Conservation (phyloP, 1,140 invertebrate genomes). For the Eumaeus atala region DNA sequence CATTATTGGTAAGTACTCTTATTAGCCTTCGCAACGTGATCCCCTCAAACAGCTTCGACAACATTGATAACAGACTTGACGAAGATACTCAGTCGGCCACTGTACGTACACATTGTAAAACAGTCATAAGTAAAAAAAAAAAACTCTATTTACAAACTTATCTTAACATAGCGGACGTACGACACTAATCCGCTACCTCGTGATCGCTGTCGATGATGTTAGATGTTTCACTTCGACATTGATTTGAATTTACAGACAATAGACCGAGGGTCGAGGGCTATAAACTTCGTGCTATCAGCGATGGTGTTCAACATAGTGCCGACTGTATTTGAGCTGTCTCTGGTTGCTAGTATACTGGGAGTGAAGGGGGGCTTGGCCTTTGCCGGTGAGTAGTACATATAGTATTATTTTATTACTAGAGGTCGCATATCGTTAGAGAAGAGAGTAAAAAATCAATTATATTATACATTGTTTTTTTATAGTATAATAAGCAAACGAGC, state of each 20-base stretch:
- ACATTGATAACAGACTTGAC: constrained; percentile 5
- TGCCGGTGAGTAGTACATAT: constrained; percentile 72
- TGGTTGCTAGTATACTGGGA: constrained; percentile 94
- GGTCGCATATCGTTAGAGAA: no score
- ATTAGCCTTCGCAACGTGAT: background rate
- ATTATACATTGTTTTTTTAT: no score
- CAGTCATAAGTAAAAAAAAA: no score
- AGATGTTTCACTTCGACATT: background rate
- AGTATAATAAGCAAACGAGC: no score
- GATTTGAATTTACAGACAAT: constrained; percentile 79
- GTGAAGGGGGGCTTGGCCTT: constrained; percentile 83
- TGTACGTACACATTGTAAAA: no score
- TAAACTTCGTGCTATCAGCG: constrained; percentile 96
- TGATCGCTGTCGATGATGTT: no score
- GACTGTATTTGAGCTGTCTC: constrained; percentile 93
- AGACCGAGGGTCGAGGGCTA: constrained; percentile 93
- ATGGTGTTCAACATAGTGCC: constrained; percentile 99
- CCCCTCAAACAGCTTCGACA: constrained; percentile 12
- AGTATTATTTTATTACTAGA: no score
- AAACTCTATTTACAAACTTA: no score
- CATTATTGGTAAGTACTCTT: background rate
- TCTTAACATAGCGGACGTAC: no score
- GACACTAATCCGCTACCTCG: no score
- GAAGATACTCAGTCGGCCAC: no score
- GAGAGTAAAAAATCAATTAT: no score